Evolutionary conservation across 2,797 vertebrate genomes (phyloP), one percentile per base, ranked within the genome.

Genomic region (Synaphobranchus kaupii): DNA sequence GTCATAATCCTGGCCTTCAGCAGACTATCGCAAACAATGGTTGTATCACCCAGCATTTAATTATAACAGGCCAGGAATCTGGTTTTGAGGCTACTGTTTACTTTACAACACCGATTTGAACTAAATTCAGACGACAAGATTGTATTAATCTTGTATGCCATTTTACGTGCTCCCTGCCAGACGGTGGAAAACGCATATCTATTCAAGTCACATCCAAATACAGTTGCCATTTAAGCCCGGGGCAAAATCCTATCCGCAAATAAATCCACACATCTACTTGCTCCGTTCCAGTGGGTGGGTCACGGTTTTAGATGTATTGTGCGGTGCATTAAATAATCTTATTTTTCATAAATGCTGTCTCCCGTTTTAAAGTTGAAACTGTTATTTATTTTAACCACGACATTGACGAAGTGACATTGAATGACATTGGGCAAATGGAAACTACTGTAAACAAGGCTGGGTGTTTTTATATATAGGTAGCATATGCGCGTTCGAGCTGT

Each of bases 371-470:
- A 9, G 8, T 60, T 84, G 52, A 54, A 80, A 28, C 66, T 48
- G n/a, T 54, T 71, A 0, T 25, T 39, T 84, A 13, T 50, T 47
- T 76, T 39, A 68, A 25, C 50, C 68, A 56, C 63, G 50, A 58
- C 85, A 89, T 85, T 87, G 86, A 88, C 87, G 78, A 6, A 83
- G 73, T 93, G 95, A 95, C 94, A 95, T 95, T 95, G 94, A 89
- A 93, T 95, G 95, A 96, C 94, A 95, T 95, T 96, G 94, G 91
- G 81, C 89, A 83, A 73, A 9, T 10, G 28, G 78, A 47, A 5
- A 58, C 58, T 84, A 68, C 39, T 66, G 1, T 47, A 47, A 50
- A 84, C 22, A 48, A 39, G 52, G 15, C 58, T 78, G 39, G 25
- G 15, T 54, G 39, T 84, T 68, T 76, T 84, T 4, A n/a, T 48